Evolutionary conservation across 2,113 vertebrate species (phyloP), one percentile per base, ranked within the genome.

Genomic region (Astur gentilis): DNA sequence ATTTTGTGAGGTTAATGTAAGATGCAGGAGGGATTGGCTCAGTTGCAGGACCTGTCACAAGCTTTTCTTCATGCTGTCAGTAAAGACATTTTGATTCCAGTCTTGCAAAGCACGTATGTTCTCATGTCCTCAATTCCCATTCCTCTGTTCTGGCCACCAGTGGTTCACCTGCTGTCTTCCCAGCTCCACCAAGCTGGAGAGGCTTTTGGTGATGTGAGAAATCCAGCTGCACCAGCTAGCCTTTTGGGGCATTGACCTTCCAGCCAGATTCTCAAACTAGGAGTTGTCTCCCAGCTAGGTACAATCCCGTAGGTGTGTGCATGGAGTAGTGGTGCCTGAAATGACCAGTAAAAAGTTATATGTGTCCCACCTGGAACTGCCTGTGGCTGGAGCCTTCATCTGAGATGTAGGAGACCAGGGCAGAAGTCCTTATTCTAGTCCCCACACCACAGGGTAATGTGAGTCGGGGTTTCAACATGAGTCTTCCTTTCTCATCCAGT

Each of bases 221-320:
- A 91, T 31, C 9, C 34, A 52, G 16, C 36, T 58, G 57, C 9
- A 16, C 6, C 71, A 83, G 21, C 13, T 23, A 34, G 16, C 15
- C 25, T 9, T 61, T 25, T 27, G 45, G 44, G 8, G 9, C 31
- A 92, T 4, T 47, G 40, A 38, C 32, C 18, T 71, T 50, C 42
- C 91, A 93, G 17, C 5, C n/a, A 83, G 13, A 50, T 65, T 65
- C 27, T 47, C 36, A 69, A 21, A 80, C 18, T 12, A 55, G 55
- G 34, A 75, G 47, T 18, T 75, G 42, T 67, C 9, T 87, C 40
- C 54, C 54, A 85, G 1, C 4, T 25, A 44, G 11, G 16, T 75
- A 78, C 0, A 2, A 44, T 36, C 16, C 22, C 0, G 0, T 16
- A 15, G 1, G 9, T 15, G 17, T 34, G 12, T 52, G 18, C 26